Percentiles rank a stretch among this genome's conserved stretches.
phyloP scores from a whole-genome alignment of 2,113 vertebrate genomes.

The Eudorcas thomsonii region DNA sequence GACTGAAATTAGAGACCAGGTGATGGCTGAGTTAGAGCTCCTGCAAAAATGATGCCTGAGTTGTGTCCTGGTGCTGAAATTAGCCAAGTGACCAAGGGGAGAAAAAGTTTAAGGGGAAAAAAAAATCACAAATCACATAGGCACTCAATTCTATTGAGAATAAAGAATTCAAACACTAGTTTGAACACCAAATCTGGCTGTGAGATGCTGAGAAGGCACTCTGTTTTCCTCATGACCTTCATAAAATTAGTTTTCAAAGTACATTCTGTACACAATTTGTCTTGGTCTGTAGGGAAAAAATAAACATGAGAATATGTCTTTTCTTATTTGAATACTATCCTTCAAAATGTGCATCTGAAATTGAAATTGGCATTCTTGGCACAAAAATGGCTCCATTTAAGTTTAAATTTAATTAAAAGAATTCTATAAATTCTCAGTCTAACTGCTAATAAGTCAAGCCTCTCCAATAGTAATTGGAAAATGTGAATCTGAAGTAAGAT shows the following conservation, averaged over 20 bases:
- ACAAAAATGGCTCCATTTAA: background rate
- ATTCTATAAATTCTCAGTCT: background rate
- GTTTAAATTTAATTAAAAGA: conserved; percentile 34
- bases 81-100: background rate
- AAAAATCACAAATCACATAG: background rate
- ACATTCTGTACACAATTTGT: background rate
- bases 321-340: background rate
- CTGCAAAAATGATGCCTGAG: background rate
- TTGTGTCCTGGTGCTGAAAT: background rate
- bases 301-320: background rate
- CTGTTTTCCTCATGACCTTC: background rate
- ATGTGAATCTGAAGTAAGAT: background rate
- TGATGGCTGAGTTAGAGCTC: fast-evolving
- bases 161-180: background rate
- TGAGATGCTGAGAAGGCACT: background rate
- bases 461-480: background rate
- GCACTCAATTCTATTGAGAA: background rate
- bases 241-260: background rate
- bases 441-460: background rate
- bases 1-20: background rate
- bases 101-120: background rate
- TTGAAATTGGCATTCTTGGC: background rate
- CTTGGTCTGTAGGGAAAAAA: background rate
- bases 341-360: conserved; percentile 21
- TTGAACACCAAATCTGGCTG: background rate